Percentiles rank a stretch among this genome's conserved stretches.
Conservation (phyloP, 2,888 invertebrate species). For the Abscondita cerata region DNA sequence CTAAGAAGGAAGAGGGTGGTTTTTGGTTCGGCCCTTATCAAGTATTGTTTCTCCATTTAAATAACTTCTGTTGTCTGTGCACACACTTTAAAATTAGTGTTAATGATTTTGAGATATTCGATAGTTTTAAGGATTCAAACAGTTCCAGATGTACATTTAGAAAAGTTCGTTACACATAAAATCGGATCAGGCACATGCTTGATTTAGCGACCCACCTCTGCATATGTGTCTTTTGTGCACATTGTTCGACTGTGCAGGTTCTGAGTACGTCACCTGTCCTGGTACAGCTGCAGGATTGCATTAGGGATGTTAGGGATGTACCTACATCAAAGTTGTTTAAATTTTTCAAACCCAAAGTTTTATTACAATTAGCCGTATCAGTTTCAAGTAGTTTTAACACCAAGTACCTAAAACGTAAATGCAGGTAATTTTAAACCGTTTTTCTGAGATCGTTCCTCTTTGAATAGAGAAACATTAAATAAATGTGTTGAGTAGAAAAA, state of each 20-base stretch:
- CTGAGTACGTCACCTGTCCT: slow-evolving; percentile 36
- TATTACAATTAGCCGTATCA: background rate
- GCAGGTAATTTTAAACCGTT: no score
- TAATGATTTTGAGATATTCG: background rate
- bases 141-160: slow-evolving; percentile 30
- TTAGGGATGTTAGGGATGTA: slow-evolving; percentile 29
- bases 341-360: background rate
- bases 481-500: no score
- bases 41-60: slow-evolving; percentile 26
- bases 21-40: slow-evolving; percentile 22
- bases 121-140: slow-evolving; percentile 11
- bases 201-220: slow-evolving; percentile 38
- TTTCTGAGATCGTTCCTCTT: no score
- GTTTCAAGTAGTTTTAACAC: background rate
- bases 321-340: slow-evolving; percentile 23
- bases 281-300: slow-evolving; percentile 34
- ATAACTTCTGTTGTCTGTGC: slow-evolving; percentile 19
- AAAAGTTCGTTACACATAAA: slow-evolving; percentile 36
- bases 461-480: no score
- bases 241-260: slow-evolving; percentile 35
- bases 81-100: background rate
- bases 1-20: slow-evolving; percentile 43
- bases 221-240: slow-evolving; percentile 36
- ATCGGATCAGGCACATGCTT: slow-evolving; percentile 34
- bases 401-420: no score